Evolutionary conservation across 2,888 invertebrate genomes (phyloP).

Genomic region (Epistrophe grossulariae): DNA sequence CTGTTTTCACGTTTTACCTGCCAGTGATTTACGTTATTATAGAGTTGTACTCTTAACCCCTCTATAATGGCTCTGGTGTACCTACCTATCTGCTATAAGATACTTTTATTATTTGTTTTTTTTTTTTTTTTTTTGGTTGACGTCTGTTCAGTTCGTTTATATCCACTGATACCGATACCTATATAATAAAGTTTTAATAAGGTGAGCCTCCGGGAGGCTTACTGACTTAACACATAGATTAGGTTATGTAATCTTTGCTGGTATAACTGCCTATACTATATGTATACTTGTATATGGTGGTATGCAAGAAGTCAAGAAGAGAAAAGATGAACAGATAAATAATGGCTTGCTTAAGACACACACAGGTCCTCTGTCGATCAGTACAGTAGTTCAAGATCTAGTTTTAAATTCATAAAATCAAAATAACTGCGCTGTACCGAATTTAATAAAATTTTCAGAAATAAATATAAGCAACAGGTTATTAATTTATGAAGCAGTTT

Average conservation of each 20-base stretch:
- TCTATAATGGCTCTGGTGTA: constrained; percentile 19
- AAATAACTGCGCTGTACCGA: background rate
- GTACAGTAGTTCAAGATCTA: background rate
- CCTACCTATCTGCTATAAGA: background rate
- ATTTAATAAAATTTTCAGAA: background rate
- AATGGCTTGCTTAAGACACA: constrained; percentile 42
- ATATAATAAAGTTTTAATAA: constrained; percentile 11
- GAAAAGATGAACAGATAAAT: constrained; percentile 66
- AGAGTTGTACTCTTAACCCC: constrained; percentile 45
- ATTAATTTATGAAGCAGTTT: no score
- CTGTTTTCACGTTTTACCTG: constrained; percentile 39
- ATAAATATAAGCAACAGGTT: background rate
- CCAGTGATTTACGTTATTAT: constrained; percentile 54
- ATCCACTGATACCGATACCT: background rate
- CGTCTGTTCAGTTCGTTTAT: constrained; percentile 4
- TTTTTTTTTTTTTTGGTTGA: constrained; percentile 13
- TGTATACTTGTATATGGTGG: no score
- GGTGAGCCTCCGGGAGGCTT: constrained; percentile 24
- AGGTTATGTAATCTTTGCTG: constrained; percentile 24
- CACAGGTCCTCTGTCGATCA: constrained; percentile 3
- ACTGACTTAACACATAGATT: constrained; percentile 37
- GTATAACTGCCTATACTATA: background rate
- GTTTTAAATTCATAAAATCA: background rate
- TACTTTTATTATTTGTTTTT: background rate
- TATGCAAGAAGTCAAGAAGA: constrained; percentile 25